phyloP scores from a whole-genome alignment of 1,140 invertebrate genomes.

The Halesus radiatus region DNA sequence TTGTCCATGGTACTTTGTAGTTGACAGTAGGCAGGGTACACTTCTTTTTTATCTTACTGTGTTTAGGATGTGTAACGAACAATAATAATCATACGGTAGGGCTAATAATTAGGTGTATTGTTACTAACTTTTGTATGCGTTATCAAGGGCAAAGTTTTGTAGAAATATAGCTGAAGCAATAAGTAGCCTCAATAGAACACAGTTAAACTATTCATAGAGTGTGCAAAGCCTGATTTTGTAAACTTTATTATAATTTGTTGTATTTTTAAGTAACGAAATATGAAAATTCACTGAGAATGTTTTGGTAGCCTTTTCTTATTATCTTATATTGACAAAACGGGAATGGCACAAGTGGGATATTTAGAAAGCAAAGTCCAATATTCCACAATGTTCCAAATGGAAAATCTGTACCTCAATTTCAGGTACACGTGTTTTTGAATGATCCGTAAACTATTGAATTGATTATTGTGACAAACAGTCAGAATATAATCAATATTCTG shows the following conservation, averaged over 20 bases:
- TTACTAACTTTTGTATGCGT: slow-evolving; percentile 57
- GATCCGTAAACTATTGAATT: too few species aligned
- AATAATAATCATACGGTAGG: slow-evolving; percentile 58
- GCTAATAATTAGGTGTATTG: slow-evolving; percentile 50
- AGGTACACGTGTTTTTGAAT: too few species aligned
- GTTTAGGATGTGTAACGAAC: slow-evolving; percentile 58
- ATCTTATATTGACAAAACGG: too few species aligned
- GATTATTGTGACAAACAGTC: too few species aligned
- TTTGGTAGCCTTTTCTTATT: background rate
- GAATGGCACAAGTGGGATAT: too few species aligned
- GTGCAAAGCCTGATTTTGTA: slow-evolving; percentile 10
- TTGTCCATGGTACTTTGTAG: slow-evolving; percentile 54
- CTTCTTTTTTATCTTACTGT: slow-evolving; percentile 54
- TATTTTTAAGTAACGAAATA: background rate
- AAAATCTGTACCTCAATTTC: too few species aligned
- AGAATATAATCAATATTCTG: background rate
- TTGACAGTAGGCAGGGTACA: slow-evolving; percentile 57
- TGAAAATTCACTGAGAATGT: background rate
- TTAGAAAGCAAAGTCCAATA: too few species aligned
- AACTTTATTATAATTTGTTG: too few species aligned
- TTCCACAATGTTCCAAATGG: too few species aligned
- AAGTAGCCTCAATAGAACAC: slow-evolving; percentile 42
- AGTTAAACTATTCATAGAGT: background rate
- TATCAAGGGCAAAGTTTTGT: slow-evolving; percentile 54
- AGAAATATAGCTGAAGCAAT: slow-evolving; percentile 54